Evolutionary conservation across 2,797 vertebrate species (phyloP), one percentile per base, ranked within the genome.

Genomic region (Glossophaga mutica): DNA sequence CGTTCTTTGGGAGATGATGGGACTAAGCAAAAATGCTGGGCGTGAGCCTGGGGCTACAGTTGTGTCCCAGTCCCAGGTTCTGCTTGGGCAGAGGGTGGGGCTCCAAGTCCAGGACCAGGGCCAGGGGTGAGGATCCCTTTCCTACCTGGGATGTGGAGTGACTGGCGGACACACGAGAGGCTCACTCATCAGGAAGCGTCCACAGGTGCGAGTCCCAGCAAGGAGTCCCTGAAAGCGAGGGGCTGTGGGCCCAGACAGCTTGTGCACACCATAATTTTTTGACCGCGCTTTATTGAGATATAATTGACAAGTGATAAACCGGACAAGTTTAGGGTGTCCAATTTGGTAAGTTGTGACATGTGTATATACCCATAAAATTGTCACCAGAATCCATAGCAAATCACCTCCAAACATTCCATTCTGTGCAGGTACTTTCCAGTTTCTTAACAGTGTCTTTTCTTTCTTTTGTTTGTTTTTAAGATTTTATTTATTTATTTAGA

Each of bases 241-340:
- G 32, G 12, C 50, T 19, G n/a, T 70, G 32, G 57, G 39, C n/a
- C 22, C 21, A 46, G 57, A 39, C 90, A 82, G 9, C 24, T 14
- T 0, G 0, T 16, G 16, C 21, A 1, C 37, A 2, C 37, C 24
- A 10, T 19, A 11, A 21, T 4, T 3, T 59, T 29, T 44, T 48
- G 91, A 59, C 24, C 21, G 29, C 32, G 29, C 37, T n/a, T 92
- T 59, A 57, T 34, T 68, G 57, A 78, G 21, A 67, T 46, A 5
- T 22, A 44, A 74, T 21, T 24, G 59, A 59, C 16, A 52, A 44
- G 19, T 37, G 18, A 44, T 29, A 57, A 52, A 10, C 76, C 50
- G 65, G 10, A 19, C 24, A 29, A 24, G 32, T 29, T n/a, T 79
- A 59, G 67, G 44, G 57, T 11, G 29, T 8, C 44, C 24, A 5